Base-by-base conservation (phyloP, 2,888 invertebrate species). In the Metacarcinus magister region DNA sequence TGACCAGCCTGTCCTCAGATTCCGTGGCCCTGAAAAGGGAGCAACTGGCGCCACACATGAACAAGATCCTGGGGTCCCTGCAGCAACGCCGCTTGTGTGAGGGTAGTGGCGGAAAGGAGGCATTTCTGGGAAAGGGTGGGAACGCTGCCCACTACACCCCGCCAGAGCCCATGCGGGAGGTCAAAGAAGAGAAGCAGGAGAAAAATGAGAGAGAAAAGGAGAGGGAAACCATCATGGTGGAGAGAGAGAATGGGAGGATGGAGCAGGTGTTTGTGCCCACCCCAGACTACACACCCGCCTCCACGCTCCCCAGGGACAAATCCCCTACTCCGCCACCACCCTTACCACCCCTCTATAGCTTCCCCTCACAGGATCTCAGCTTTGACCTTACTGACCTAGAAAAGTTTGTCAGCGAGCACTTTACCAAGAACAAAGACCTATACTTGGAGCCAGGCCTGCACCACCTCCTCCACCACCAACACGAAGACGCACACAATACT, bases 41-140 rank as follows among this genome's bases (percentile, higher is more conserved):
- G 54, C 97, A 97, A 92, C 94, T 97, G 91, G 97, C 97, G 16
- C 97, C 97, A 92, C 96, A 97, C 46, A 96, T 97, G 94, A 96
- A 75, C 60, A 96, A 97, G 87, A 96, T 97, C 39, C 96, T 97
- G n/a, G 96, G 96, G 10, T 97, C 97, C 7, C 60, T 97, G 39
- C 93, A 96, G 44, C 43, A 95, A 46, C 92, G 95, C 16, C 82
- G 92, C 54, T 44, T 54, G 19, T 32, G 90, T 13, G 89, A 95
- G 67, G 32, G 75, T 46, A 67, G 10, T 19, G 75, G n/a, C 8
- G 90, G 16, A 32, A 89, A 94, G 48, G 16, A 89, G 75, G 23
- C 75, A 5, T 60, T 43, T 7, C 7, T 1, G 82, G 87, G n/a
- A 43, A 75, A 16, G 32, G 43, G 87, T 13, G 28, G 5, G 19